These are phyloP conservation scores for Anoncus sp. DNA, from an alignment of 2,888 invertebrate genomes.

Conservation along the genomic window DNA sequence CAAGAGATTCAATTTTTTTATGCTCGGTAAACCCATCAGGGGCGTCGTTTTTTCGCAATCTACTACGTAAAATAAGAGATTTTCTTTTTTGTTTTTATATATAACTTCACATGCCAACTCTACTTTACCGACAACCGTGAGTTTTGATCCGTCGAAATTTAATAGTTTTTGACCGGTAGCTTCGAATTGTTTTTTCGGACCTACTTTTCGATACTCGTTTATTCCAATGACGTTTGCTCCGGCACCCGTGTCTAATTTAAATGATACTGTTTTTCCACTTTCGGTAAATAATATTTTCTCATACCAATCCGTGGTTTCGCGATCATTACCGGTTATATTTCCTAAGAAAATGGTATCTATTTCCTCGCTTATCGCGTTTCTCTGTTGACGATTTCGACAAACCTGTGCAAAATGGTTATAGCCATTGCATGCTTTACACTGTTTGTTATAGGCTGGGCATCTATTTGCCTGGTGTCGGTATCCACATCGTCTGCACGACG, in stretches of 20 bases:
- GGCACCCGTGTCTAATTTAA: slow-evolving; percentile 38
- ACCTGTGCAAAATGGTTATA: slow-evolving; percentile 6
- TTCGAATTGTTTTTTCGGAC: background rate
- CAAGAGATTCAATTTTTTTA: slow-evolving; percentile 1
- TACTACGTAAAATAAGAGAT: background rate
- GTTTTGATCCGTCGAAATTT: slow-evolving; percentile 25
- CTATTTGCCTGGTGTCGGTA: background rate
- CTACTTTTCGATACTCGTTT: background rate
- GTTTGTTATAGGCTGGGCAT: slow-evolving; percentile 15
- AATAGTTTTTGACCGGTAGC: background rate
- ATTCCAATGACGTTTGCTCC: slow-evolving; percentile 29
- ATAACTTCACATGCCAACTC: slow-evolving; percentile 7
- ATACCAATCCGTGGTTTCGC: background rate
- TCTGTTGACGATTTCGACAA: too few relatives aligned
- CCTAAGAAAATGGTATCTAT: slow-evolving; percentile 3
- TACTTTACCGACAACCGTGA: slow-evolving; percentile 24
- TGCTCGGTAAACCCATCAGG: background rate
- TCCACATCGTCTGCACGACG: background rate
- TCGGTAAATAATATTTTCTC: slow-evolving; percentile 17
- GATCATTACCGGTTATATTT: background rate
- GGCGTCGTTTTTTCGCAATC: slow-evolving; percentile 7
- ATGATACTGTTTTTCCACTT: slow-evolving; percentile 9
- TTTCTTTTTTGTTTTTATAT: background rate
- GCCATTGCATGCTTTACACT: background rate
- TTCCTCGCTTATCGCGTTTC: too few relatives aligned